Percentiles rank a stretch among this genome's conserved stretches.
Conservation (phyloP, 2,888 invertebrate species). For the Caenorhabditis afra region DNA sequence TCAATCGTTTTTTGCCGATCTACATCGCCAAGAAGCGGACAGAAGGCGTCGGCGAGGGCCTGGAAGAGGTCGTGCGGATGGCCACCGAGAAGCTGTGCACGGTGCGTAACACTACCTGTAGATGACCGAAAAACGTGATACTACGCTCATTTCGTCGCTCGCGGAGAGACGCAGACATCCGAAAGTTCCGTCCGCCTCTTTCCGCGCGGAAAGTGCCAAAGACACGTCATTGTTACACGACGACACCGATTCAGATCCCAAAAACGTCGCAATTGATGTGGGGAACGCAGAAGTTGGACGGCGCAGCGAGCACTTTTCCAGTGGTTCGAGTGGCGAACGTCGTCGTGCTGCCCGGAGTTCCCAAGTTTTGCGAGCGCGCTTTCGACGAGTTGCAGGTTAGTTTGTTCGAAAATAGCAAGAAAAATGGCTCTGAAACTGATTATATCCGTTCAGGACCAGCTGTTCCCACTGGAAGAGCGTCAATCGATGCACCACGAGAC, state of each 20-base stretch:
- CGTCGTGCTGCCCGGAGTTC: constrained; percentile 87
- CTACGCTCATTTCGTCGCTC: no score
- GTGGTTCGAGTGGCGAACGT: constrained; percentile 83
- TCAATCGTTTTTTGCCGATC: constrained; percentile 77
- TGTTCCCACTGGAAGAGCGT: constrained; percentile 73
- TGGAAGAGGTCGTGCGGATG: constrained; percentile 36
- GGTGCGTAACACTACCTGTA: constrained; percentile 21
- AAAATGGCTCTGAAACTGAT: background rate
- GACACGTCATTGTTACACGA: constrained; percentile 18
- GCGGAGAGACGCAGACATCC: background rate
- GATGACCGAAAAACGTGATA: no score
- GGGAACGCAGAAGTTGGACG: constrained; percentile 80
- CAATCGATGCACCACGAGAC: constrained; percentile 68
- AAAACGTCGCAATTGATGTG: constrained; percentile 82
- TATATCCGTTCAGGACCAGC: constrained; percentile 68
- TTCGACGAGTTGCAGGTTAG: constrained; percentile 81
- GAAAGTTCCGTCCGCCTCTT: background rate
- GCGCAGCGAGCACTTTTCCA: constrained; percentile 83
- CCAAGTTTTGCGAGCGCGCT: constrained; percentile 83
- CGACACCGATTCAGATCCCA: constrained; percentile 80
- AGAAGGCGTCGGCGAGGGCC: constrained; percentile 23
- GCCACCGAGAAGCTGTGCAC: constrained; percentile 56
- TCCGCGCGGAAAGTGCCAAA: constrained; percentile 8
- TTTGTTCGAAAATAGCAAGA: background rate
- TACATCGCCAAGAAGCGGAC: constrained; percentile 37